phyloP scores from a whole-genome alignment of 2,888 invertebrate species.

The Cataglyphis livida region DNA sequence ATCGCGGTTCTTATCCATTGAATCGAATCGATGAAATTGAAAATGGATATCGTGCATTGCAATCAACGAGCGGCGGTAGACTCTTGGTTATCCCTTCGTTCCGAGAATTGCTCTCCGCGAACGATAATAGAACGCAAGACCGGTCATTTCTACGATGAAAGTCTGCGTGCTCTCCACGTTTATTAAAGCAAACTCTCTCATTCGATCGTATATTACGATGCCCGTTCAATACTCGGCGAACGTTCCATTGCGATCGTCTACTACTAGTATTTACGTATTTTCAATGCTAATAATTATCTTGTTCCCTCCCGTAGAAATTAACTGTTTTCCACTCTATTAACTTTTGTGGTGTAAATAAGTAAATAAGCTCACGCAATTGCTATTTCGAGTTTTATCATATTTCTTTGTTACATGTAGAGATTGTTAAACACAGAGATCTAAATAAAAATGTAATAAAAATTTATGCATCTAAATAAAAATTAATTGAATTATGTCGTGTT shows the following conservation, averaged over 20 bases:
- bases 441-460: too few relatives aligned
- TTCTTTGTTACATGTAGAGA: neutral
- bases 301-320: constrained; percentile 18
- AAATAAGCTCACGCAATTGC: neutral
- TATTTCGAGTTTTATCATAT: neutral
- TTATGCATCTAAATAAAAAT: too few relatives aligned
- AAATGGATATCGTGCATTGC: constrained; percentile 24
- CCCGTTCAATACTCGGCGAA: constrained; percentile 14
- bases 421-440: too few relatives aligned
- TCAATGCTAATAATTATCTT: constrained; percentile 27
- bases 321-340: constrained; percentile 3
- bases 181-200: constrained; percentile 40
- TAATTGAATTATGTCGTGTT: too few relatives aligned
- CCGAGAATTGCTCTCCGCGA: constrained; percentile 34
- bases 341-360: neutral
- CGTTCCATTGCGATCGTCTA: neutral
- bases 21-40: constrained; percentile 43
- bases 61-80: constrained; percentile 32
- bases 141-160: constrained; percentile 46
- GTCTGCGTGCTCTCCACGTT: constrained; percentile 2
- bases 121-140: constrained; percentile 58
- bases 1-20: constrained; percentile 16
- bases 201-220: constrained; percentile 16
- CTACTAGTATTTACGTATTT: constrained; percentile 15
- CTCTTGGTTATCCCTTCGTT: neutral